Percentiles rank a stretch among this genome's conserved stretches.
Evolutionary conservation across 2,113 vertebrate species (phyloP).

Genomic region (Otolemur garnettii): DNA sequence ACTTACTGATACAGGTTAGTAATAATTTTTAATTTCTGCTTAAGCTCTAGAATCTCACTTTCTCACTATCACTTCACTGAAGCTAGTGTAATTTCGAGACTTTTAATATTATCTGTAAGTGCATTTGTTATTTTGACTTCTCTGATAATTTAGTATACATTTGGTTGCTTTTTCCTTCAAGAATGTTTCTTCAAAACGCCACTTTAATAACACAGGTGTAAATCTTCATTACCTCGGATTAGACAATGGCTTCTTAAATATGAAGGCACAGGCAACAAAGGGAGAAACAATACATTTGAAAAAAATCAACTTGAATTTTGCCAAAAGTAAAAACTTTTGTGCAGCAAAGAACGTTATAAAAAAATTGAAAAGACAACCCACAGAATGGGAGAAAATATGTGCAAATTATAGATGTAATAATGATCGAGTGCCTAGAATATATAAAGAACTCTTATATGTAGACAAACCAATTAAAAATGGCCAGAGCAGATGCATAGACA

Average conservation of each 20-base stretch:
- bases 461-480: neutral
- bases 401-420: neutral
- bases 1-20: neutral
- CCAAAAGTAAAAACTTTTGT: neutral
- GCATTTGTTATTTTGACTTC: neutral
- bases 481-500: neutral
- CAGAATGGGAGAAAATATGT: neutral
- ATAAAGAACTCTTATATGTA: neutral
- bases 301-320: neutral
- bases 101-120: neutral
- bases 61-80: neutral
- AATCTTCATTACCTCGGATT: neutral
- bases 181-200: neutral
- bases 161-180: neutral
- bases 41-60: neutral
- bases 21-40: neutral
- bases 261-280: neutral
- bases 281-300: neutral
- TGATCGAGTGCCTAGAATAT: neutral
- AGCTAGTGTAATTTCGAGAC: neutral
- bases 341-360: neutral
- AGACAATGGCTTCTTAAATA: conserved; percentile 15
- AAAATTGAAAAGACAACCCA: neutral
- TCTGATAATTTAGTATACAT: conserved; percentile 9
- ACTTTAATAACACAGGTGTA: neutral